Base-by-base conservation (phyloP, 1,140 invertebrate species). In the Meteorus sp. region DNA sequence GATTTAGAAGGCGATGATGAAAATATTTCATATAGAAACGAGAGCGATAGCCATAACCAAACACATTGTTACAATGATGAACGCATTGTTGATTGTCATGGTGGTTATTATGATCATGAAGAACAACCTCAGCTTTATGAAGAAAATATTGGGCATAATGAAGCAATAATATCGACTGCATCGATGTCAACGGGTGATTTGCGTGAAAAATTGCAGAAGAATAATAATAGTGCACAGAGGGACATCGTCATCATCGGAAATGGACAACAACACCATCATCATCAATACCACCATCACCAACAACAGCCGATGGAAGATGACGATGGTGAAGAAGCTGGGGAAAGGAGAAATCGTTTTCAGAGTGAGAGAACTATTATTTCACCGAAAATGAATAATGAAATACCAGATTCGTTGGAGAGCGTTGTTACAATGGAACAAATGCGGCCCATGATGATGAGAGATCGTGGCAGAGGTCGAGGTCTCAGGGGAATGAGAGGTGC, bases 1-100 rank as follows among this genome's bases (percentile, higher is more conserved):
- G 77, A 77, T 72, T 77, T 77, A 76, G 77, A 78, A 54, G 75
- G 66, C 11, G 76, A 79, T 64, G 77, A 77, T 63, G 76, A 78
- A 67, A 80, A 76, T 72, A 56, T 76, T 64, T 71, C 77, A 17
- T 71, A 60, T 71, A 72, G 64, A 58, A 72, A 63, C 59, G 68
- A 69, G 60, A 67, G 63, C 53, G 45, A 61, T 62, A 63, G 54
- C 54, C 52, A 54, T 59, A 62, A 62, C 37, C 56, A 64, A 54
- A 73, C 63, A 65, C 62, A 72, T 62, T 72, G 63, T 67, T 75
- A 72, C 56, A 66, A 72, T 43, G 70, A 70, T 15, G 59, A 69
- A 44, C 67, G 60, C 8, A 39, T 45, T n/a, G n/a, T n/a, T 43
- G 62, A 65, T n/a, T 51, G 25, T 57, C 64, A 65, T 17, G 62